phyloP scores from a whole-genome alignment of 2,113 vertebrate genomes.

The Austrofundulus limnaeus region DNA sequence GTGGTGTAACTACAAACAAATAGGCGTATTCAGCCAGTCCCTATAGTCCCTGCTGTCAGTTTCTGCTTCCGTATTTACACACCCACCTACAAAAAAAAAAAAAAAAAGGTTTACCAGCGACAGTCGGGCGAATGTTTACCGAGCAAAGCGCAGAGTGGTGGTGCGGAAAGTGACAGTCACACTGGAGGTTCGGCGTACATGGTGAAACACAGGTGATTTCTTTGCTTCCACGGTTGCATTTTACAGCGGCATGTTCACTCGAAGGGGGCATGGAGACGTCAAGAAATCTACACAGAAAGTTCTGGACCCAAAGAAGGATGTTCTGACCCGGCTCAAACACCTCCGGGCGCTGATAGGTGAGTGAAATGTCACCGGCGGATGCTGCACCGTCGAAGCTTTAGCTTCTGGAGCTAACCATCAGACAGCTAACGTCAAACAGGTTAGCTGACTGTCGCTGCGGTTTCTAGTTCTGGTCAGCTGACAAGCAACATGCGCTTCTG shows the following conservation, averaged over 20 bases:
- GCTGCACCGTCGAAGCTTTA: conserved; percentile 42
- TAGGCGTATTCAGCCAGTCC: conserved; percentile 53
- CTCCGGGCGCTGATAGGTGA: conserved; percentile 93
- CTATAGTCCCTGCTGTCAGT: conserved; percentile 49
- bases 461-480: conserved; percentile 10
- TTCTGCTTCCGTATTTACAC: conserved; percentile 83
- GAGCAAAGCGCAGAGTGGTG: conserved; percentile 56
- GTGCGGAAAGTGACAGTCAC: conserved; percentile 71
- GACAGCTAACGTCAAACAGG: conserved; percentile 55
- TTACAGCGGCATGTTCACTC: conserved; percentile 91
- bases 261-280: conserved; percentile 93
- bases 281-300: conserved; percentile 99
- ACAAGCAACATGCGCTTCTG: neutral
- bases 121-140: conserved; percentile 66
- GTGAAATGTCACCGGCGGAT: conserved; percentile 68
- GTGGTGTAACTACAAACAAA: conserved; percentile 37
- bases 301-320: conserved; percentile 98
- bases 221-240: conserved; percentile 70
- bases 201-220: conserved; percentile 73
- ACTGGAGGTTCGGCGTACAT: conserved; percentile 66
- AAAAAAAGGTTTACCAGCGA: conserved; percentile 55
- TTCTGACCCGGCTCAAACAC: conserved; percentile 92
- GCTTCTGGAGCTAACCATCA: conserved; percentile 49
- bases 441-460: conserved; percentile 46
- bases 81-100: conserved; percentile 63